Evolutionary conservation across 1,140 invertebrate genomes (phyloP).

Genomic region (Brachionus calyciflorus): DNA sequence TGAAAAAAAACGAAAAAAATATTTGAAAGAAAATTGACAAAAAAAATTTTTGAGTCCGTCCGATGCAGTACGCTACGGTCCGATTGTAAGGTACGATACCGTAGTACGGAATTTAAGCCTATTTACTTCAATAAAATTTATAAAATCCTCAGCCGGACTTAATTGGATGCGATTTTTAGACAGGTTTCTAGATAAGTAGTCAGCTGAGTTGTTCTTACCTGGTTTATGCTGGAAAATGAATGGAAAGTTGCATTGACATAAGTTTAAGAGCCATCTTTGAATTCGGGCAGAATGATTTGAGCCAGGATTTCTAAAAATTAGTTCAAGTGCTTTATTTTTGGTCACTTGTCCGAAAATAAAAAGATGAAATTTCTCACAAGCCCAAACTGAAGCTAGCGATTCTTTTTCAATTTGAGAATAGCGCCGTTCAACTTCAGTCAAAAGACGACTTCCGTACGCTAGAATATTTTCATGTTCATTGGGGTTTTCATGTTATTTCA

Average conservation of each 20-base stretch:
- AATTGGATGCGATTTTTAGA: neutral
- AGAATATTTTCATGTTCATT: slow-evolving; percentile 46
- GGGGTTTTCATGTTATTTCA: slow-evolving; percentile 56
- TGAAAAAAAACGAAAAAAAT: too few relatives aligned
- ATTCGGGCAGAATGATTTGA: neutral
- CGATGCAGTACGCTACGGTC: too few relatives aligned
- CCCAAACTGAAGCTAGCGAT: slow-evolving; percentile 38
- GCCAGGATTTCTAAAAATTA: neutral
- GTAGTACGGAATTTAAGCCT: too few relatives aligned
- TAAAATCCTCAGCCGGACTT: neutral
- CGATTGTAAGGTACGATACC: too few relatives aligned
- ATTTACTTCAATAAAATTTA: neutral
- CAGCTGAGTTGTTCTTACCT: neutral
- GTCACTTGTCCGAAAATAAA: neutral
- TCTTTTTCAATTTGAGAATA: slow-evolving; percentile 54
- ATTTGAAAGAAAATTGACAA: too few relatives aligned
- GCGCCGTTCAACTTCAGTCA: slow-evolving; percentile 49
- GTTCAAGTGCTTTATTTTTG: slow-evolving; percentile 9
- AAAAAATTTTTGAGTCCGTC: too few relatives aligned
- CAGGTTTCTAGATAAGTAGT: neutral
- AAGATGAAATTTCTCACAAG: neutral
- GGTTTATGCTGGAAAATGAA: neutral
- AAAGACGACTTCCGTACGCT: slow-evolving; percentile 51
- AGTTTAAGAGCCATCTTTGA: neutral
- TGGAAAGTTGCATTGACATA: neutral